Percentiles rank a stretch among this genome's conserved stretches.
Conservation (phyloP, 2,797 vertebrate species). For the Xenentodon cancila region DNA sequence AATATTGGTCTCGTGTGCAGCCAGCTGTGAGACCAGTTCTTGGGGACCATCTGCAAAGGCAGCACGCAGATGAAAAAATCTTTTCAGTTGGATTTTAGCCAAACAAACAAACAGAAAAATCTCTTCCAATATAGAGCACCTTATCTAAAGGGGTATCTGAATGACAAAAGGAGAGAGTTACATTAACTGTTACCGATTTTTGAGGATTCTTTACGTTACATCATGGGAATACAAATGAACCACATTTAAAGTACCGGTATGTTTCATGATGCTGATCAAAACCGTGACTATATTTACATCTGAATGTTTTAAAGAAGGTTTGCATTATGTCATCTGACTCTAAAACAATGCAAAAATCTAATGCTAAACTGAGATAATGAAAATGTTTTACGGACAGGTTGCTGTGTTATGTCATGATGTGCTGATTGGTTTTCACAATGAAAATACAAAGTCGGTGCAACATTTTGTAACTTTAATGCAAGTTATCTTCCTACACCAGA, state of each 20-base stretch:
- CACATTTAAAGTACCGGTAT: too few relatives aligned
- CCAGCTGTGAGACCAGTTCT: constrained; percentile 2
- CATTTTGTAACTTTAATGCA: too few relatives aligned
- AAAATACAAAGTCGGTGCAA: too few relatives aligned
- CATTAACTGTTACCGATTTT: background rate
- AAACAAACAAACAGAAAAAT: background rate
- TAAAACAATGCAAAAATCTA: background rate
- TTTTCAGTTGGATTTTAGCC: background rate
- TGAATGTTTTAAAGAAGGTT: too few relatives aligned
- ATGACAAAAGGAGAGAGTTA: background rate
- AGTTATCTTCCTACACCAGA: too few relatives aligned
- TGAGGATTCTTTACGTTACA: too few relatives aligned
- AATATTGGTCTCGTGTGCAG: background rate
- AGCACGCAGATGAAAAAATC: background rate
- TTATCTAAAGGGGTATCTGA: background rate
- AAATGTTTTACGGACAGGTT: background rate
- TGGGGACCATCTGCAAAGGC: background rate
- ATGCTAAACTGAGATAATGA: background rate
- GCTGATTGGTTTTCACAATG: background rate
- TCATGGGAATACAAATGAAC: too few relatives aligned
- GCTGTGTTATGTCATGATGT: background rate
- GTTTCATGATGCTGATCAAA: too few relatives aligned
- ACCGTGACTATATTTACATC: too few relatives aligned
- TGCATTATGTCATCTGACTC: too few relatives aligned
- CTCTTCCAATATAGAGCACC: background rate